A percentile compares a stretch with the other conserved stretches of the same genome.
phyloP scores from a whole-genome alignment of 2,888 invertebrate species.

The Helicoverpa assulta region DNA sequence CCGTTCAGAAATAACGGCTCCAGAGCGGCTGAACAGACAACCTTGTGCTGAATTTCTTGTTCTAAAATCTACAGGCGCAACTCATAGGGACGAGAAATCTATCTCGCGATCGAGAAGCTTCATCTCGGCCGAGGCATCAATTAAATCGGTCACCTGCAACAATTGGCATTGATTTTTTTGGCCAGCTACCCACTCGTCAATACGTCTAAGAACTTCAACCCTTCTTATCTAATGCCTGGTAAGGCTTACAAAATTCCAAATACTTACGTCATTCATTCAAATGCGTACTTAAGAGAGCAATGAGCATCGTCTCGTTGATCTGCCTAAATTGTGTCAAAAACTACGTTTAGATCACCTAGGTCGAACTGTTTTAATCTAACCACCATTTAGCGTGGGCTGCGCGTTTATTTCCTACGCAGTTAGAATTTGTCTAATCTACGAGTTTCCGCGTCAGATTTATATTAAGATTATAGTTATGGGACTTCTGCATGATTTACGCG shows the following conservation, averaged over 20 bases:
- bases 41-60: constrained; percentile 76
- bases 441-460: constrained; percentile 36
- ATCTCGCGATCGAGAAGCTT: constrained; percentile 42
- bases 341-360: constrained; percentile 25
- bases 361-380: constrained; percentile 21
- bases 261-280: constrained; percentile 1
- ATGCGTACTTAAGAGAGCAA: constrained; percentile 1
- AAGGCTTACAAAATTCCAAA: constrained; percentile 6
- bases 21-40: constrained; percentile 67
- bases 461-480: constrained; percentile 35
- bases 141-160: constrained; percentile 49
- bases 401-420: constrained; percentile 22
- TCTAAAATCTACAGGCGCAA: constrained; percentile 62
- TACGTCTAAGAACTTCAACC: constrained; percentile 40
- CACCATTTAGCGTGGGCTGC: constrained; percentile 13
- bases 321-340: constrained; percentile 31
- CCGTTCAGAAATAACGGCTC: constrained; percentile 70
- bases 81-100: constrained; percentile 31
- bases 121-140: constrained; percentile 30
- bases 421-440: constrained; percentile 18
- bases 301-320: constrained; percentile 21
- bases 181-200: constrained; percentile 53
- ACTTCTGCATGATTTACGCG: constrained; percentile 55
- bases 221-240: constrained; percentile 32
- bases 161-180: constrained; percentile 63